phyloP scores from a whole-genome alignment of 2,888 invertebrate genomes.

The Sicus ferrugineus region DNA sequence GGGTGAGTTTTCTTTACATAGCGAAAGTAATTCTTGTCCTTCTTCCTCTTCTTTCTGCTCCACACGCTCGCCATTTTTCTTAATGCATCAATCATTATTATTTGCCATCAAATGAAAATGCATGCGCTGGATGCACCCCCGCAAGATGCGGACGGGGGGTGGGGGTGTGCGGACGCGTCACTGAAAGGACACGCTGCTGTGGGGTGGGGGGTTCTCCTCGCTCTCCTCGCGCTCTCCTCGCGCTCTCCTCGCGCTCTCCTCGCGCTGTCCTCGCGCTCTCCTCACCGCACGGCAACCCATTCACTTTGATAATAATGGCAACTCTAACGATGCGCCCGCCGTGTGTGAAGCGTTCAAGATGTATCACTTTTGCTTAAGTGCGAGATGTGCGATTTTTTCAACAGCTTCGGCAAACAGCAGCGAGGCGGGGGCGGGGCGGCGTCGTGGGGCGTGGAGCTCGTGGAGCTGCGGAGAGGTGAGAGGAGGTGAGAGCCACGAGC shows the following conservation, averaged over 20 bases:
- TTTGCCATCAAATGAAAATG: slow-evolving; percentile 34
- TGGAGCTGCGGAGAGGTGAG: not conserved
- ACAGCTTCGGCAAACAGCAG: not conserved
- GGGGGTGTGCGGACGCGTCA: not conserved
- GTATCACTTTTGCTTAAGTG: slow-evolving; percentile 37
- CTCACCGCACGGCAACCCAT: slow-evolving; percentile 18
- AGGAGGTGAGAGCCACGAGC: not conserved
- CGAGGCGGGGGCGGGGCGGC: no score
- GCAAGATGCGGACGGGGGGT: not conserved
- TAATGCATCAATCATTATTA: slow-evolving; percentile 36
- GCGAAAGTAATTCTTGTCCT: not conserved
- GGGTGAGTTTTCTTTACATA: slow-evolving; percentile 32
- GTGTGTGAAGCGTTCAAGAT: slow-evolving; percentile 36
- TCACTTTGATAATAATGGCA: slow-evolving; percentile 33
- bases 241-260: not conserved
- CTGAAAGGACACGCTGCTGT: slow-evolving; percentile 13
- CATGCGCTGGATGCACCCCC: slow-evolving; percentile 2
- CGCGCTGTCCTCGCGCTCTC: not conserved
- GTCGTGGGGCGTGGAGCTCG: no score
- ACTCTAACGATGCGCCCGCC: slow-evolving; percentile 32
- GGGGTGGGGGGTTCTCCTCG: no score
- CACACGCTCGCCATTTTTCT: slow-evolving; percentile 2
- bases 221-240: no score
- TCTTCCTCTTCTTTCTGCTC: not conserved
- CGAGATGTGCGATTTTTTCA: slow-evolving; percentile 23